These are phyloP conservation scores for Hylia prasina DNA, from an alignment of 2,113 vertebrate genomes.

Conservation along the genomic window DNA sequence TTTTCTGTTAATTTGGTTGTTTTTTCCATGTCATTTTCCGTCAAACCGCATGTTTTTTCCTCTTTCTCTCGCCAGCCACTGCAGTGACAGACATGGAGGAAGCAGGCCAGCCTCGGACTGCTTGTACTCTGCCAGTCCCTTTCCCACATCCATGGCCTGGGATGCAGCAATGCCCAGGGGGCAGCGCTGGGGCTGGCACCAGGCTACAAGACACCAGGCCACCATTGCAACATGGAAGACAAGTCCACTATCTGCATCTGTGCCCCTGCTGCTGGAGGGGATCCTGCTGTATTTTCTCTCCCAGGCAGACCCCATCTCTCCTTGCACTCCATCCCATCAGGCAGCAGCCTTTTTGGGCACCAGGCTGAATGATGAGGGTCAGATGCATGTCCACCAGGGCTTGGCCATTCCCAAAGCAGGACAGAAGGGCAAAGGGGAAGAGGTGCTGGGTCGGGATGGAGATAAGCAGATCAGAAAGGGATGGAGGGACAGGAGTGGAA, in stretches of 20 bases:
- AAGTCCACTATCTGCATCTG: background rate
- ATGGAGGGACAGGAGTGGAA: fast-evolving
- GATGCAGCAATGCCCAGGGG: background rate
- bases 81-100: constrained; percentile 47
- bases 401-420: background rate
- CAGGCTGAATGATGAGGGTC: background rate
- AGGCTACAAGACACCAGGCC: fast-evolving
- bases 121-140: background rate
- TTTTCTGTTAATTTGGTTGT: constrained; percentile 77
- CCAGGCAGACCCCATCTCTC: background rate
- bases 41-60: constrained; percentile 78
- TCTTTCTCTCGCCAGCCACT: constrained; percentile 70
- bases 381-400: fast-evolving
- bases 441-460: fast-evolving
- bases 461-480: background rate
- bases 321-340: background rate
- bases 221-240: fast-evolving
- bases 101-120: background rate
- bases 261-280: background rate
- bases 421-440: background rate
- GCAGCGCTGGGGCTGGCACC: background rate
- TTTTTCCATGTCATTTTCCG: constrained; percentile 77
- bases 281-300: background rate
- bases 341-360: background rate
- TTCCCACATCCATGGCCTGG: background rate